phyloP scores from a whole-genome alignment of 2,888 invertebrate genomes.

The Drosophila yooni region DNA sequence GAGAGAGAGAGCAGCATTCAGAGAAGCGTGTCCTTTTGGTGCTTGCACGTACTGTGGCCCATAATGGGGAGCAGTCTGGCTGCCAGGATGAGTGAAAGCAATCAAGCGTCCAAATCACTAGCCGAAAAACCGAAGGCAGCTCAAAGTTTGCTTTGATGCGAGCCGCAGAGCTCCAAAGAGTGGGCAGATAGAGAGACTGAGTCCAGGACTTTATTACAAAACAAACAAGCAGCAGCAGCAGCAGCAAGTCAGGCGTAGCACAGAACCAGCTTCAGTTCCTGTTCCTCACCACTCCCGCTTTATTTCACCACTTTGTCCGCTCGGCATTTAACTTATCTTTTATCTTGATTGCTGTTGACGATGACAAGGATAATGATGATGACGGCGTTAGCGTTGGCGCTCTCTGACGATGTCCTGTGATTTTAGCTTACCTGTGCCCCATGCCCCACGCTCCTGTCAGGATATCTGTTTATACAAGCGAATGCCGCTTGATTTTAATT shows the following conservation, averaged over 20 bases:
- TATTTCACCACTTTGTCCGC: conserved; percentile 32
- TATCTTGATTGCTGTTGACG: conserved; percentile 81
- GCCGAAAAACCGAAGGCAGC: conserved; percentile 65
- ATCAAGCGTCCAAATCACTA: conserved; percentile 80
- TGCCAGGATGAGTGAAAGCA: conserved; percentile 69
- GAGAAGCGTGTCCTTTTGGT: conserved; percentile 59
- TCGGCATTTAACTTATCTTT: conserved; percentile 78
- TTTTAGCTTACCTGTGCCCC: conserved; percentile 55
- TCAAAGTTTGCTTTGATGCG: conserved; percentile 77
- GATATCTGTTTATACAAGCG: conserved; percentile 71
- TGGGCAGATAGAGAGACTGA: conserved; percentile 1
- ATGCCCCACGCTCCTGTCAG: background rate
- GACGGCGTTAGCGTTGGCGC: conserved; percentile 54
- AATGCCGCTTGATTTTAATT: conserved; percentile 80
- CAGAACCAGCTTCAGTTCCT: conserved; percentile 20
- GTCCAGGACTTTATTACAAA: conserved; percentile 77
- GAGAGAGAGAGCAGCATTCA: conserved; percentile 7
- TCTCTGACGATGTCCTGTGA: conserved; percentile 41
- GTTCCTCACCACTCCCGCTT: conserved; percentile 4
- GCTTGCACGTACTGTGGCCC: conserved; percentile 74
- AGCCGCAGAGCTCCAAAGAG: conserved; percentile 26
- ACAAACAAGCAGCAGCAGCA: conserved; percentile 64
- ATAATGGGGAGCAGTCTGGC: conserved; percentile 43
- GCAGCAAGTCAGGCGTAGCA: conserved; percentile 22
- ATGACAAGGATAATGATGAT: conserved; percentile 81